Conservation (phyloP, 2,113 vertebrate genomes). For the Cyprinodon variegatus region DNA sequence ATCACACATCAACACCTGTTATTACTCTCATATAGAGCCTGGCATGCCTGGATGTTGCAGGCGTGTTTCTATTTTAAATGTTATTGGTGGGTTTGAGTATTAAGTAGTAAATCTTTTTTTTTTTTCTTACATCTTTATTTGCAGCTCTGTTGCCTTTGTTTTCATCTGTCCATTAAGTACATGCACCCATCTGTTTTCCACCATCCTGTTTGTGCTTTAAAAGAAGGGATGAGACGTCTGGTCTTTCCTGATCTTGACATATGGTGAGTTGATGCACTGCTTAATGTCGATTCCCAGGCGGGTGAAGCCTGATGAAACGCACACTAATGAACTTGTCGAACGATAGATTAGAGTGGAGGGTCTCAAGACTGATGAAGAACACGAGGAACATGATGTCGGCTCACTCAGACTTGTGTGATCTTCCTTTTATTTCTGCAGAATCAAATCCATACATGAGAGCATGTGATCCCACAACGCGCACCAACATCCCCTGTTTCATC, state of each 20-base stretch:
- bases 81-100: not conserved
- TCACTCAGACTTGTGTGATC: slow-evolving; percentile 37
- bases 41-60: slow-evolving; percentile 16
- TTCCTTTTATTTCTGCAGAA: slow-evolving; percentile 25
- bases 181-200: not conserved
- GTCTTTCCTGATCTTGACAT: slow-evolving; percentile 62
- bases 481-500: slow-evolving; percentile 21
- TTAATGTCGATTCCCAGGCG: slow-evolving; percentile 63
- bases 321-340: slow-evolving; percentile 70
- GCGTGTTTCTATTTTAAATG: slow-evolving; percentile 1
- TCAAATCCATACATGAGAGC: slow-evolving; percentile 2
- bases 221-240: slow-evolving; percentile 57
- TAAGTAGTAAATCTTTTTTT: not conserved
- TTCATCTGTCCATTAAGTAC: not conserved
- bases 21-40: slow-evolving; percentile 36
- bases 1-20: slow-evolving; percentile 53
- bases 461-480: slow-evolving; percentile 35
- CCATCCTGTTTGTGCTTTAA: slow-evolving; percentile 1
- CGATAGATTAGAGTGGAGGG: slow-evolving; percentile 53
- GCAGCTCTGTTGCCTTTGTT: not conserved
- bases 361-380: slow-evolving; percentile 50
- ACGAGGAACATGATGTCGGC: slow-evolving; percentile 24
- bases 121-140: not conserved
- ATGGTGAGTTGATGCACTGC: slow-evolving; percentile 62
- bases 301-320: slow-evolving; percentile 41